Evolutionary conservation across 2,888 invertebrate species (phyloP).

Genomic region (Eupithecia centaureata): DNA sequence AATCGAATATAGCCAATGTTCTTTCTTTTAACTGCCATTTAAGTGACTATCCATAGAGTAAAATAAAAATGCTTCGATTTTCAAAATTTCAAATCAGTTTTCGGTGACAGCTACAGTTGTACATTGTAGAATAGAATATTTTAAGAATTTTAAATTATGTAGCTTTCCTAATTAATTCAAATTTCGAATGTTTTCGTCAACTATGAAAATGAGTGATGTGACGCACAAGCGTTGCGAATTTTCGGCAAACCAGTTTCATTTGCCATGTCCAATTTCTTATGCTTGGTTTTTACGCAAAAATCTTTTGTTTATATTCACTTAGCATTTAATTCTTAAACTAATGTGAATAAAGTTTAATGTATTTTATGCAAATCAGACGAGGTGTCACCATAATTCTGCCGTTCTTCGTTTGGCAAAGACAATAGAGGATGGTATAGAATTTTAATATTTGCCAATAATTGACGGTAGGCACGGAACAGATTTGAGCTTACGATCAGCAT

Average conservation of each 20-base stretch:
- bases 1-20: too few species aligned
- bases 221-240: conserved; percentile 14
- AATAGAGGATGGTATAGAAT: conserved; percentile 23
- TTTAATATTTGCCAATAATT: conserved; percentile 32
- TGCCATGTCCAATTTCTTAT: conserved; percentile 12
- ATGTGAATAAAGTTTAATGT: conserved; percentile 9
- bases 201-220: conserved; percentile 10
- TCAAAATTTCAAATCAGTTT: too few species aligned
- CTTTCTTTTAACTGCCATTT: too few species aligned
- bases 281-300: conserved; percentile 18
- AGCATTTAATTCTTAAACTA: conserved; percentile 1
- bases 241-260: conserved; percentile 15
- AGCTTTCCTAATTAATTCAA: neutral
- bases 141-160: too few species aligned
- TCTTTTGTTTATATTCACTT: conserved; percentile 11
- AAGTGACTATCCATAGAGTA: too few species aligned
- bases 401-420: conserved; percentile 29
- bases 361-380: conserved; percentile 15
- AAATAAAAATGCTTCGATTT: too few species aligned
- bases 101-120: too few species aligned
- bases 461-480: conserved; percentile 16
- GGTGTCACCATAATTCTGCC: conserved; percentile 6
- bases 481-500: conserved; percentile 16
- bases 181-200: neutral
- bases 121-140: too few species aligned